Evolutionary conservation across 2,888 invertebrate species (phyloP), one percentile per base, ranked within the genome.

Genomic region (Tiphia femorata): DNA sequence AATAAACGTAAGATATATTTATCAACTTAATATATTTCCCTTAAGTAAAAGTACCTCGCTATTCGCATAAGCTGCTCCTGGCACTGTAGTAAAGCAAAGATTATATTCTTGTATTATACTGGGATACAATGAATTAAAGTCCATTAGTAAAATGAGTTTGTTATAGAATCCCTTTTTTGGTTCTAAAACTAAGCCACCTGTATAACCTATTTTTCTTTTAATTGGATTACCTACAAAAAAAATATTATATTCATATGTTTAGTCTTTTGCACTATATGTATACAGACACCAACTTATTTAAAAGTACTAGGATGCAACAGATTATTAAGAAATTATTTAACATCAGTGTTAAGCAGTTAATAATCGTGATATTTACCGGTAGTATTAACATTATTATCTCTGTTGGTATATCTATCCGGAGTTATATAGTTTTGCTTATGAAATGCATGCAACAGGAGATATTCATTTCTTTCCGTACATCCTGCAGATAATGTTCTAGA

Each of bases 21-120:
- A 49, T 41, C 12, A 29, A 43, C 2, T 20, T 5, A 8, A 42
- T 10, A 29, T n/a, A 40, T 4, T 17, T 29, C 17, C 1, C 12
- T 14, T 7, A 19, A 3, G 6, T 42, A 16, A 40, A 49, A 19
- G 70, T 37, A 82, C 79, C 50, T 69, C 57, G 19, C 67, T 49
- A 7, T 81, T 73, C 2, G 74, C 73, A 42, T 77, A 81, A 10
- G 82, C 81, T 8, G 82, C 83, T 1, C 82, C 82, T 20, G 76
- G 72, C 4, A 92, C 88, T 0, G 99, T 99, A 0, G 98, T 98
- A 81, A 99, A 99, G 82, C 99, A 99, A 67, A 99, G 95, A 83
- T 99, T 99, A 82, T 94, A 99, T 80, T 99, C 99, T 81, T 99
- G 99, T 72, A 99, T 99, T 67, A 99, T 99, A 79, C 97, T 98